Evolutionary conservation across 1,140 invertebrate species (phyloP).

Genomic region (Drosophila tropicalis): DNA sequence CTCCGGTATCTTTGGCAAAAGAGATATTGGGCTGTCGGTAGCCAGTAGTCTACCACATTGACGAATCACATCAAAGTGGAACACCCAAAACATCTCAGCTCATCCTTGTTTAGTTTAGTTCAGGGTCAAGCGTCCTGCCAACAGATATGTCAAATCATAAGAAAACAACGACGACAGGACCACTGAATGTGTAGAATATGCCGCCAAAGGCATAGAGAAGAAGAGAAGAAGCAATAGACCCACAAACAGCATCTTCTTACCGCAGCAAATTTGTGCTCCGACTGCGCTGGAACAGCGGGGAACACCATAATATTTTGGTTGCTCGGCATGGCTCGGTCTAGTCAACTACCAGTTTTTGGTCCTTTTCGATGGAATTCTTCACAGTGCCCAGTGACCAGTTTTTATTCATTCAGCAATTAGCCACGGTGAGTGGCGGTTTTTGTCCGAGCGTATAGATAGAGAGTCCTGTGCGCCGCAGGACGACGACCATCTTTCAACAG

Average conservation of each 20-base stretch:
- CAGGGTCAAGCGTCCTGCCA: slow-evolving; percentile 68
- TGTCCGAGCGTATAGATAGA: slow-evolving; percentile 13
- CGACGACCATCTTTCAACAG: slow-evolving; percentile 27
- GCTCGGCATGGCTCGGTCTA: slow-evolving; percentile 38
- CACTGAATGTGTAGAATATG: slow-evolving; percentile 15
- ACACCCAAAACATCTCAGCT: slow-evolving; percentile 38
- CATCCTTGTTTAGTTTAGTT: neutral
- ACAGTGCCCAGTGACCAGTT: slow-evolving; percentile 25
- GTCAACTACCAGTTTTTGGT: slow-evolving; percentile 4
- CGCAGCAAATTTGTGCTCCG: slow-evolving; percentile 75
- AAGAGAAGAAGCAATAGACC: slow-evolving; percentile 16
- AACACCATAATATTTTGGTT: slow-evolving; percentile 83
- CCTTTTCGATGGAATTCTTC: slow-evolving; percentile 63
- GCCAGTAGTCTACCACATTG: slow-evolving; percentile 80
- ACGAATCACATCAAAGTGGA: slow-evolving; percentile 83
- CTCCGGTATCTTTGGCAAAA: slow-evolving; percentile 1
- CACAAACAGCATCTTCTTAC: slow-evolving; percentile 70
- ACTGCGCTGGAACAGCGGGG: slow-evolving; percentile 75
- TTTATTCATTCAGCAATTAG: slow-evolving; percentile 77
- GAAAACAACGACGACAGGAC: slow-evolving; percentile 64
- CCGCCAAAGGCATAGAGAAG: slow-evolving; percentile 55
- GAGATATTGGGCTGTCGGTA: slow-evolving; percentile 56
- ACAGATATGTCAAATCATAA: slow-evolving; percentile 75
- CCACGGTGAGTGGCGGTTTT: slow-evolving; percentile 71
- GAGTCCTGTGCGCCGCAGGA: slow-evolving; percentile 55